These are phyloP conservation scores for Centroberyx gerrardi DNA, from an alignment of 2,797 vertebrate genomes.

Conservation along the genomic window DNA sequence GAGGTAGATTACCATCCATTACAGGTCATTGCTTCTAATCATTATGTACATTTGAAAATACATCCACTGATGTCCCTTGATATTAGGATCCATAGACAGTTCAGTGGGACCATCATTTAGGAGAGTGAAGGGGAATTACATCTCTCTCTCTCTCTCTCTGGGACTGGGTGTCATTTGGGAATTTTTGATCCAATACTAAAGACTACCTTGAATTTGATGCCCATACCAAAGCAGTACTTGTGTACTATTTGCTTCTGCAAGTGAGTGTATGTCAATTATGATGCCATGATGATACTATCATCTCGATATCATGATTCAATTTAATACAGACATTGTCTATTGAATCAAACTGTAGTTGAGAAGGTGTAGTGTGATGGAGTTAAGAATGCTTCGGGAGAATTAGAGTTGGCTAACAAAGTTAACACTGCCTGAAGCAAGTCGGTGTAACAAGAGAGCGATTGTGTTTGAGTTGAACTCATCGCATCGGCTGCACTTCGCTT, in stretches of 20 bases:
- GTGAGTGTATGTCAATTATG: conserved; percentile 62
- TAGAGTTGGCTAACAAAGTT: conserved; percentile 2
- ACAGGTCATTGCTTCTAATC: conserved; percentile 37
- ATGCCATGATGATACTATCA: conserved; percentile 35
- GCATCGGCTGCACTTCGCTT: not conserved
- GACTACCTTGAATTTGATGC: conserved; percentile 16
- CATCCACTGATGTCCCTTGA: conserved; percentile 24
- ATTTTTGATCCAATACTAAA: conserved; percentile 34
- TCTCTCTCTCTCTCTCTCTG: conserved; percentile 12
- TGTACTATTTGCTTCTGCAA: conserved; percentile 61
- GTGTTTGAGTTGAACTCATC: not conserved
- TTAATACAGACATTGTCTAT: conserved; percentile 58
- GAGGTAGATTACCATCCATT: not conserved
- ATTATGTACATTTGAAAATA: conserved; percentile 27
- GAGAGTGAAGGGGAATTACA: not conserved
- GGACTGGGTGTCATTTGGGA: conserved; percentile 8
- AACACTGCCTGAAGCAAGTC: not conserved
- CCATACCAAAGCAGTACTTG: not conserved
- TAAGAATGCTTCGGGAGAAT: conserved; percentile 1
- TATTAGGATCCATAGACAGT: conserved; percentile 17
- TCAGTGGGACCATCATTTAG: not conserved
- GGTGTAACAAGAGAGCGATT: not conserved
- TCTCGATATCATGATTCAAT: conserved; percentile 49
- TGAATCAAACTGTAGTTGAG: conserved; percentile 40
- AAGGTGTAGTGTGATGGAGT: conserved; percentile 19